Evolutionary conservation across 37 sponge, comb jelly and placozoan genomes (phyloP).

Genomic region (Corticium candelabrum): DNA sequence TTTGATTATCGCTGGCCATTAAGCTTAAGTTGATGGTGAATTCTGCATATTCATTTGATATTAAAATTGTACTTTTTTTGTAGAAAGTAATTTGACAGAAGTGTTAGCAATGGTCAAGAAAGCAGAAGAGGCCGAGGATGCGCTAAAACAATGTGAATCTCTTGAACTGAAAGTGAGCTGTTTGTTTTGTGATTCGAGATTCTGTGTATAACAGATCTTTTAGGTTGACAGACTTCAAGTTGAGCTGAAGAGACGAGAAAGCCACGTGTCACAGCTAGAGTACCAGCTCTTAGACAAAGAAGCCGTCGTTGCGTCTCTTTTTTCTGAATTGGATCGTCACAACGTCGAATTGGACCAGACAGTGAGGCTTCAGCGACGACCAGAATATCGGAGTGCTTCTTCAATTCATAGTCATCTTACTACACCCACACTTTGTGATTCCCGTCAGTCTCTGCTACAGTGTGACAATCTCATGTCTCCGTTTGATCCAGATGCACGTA

Average conservation of each 20-base stretch:
- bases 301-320: background rate
- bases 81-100: background rate
- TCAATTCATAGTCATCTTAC: background rate
- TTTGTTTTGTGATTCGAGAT: no score
- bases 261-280: background rate
- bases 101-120: no score
- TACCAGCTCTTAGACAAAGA: background rate
- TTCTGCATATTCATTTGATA: no score
- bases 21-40: no score
- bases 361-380: background rate
- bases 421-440: background rate
- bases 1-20: background rate
- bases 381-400: background rate
- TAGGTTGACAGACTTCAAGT: background rate
- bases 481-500: background rate
- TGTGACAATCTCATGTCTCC: background rate
- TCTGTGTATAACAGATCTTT: no score
- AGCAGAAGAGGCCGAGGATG: no score
- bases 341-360: no score
- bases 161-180: no score
- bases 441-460: background rate
- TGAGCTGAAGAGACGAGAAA: background rate
- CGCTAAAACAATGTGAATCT: no score
- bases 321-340: background rate
- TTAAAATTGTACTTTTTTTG: no score